Conservation (phyloP, 1,140 invertebrate genomes). For the Diorhabda sublineata region DNA sequence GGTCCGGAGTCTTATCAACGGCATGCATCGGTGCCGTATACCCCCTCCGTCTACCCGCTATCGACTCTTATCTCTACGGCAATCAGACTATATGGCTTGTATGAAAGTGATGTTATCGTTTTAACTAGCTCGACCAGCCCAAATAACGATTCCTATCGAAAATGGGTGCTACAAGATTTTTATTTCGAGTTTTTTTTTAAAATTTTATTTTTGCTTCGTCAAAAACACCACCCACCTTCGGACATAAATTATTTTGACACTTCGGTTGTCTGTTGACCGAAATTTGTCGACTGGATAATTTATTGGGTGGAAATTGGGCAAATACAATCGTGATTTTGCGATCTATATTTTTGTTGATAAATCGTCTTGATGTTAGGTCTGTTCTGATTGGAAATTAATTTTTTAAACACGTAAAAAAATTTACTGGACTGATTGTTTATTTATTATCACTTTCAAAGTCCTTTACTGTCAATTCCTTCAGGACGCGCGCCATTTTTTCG, state of each 20-base stretch:
- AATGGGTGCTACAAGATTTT: constrained; percentile 10
- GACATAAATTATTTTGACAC: constrained; percentile 2
- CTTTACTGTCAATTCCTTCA: too few relatives aligned
- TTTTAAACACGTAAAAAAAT: too few relatives aligned
- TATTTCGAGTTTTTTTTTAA: neutral
- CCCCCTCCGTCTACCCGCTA: constrained; percentile 23
- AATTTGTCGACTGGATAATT: too few relatives aligned
- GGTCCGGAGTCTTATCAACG: constrained; percentile 40
- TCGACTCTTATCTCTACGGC: constrained; percentile 28
- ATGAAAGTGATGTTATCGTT: constrained; percentile 38
- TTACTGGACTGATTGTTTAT: too few relatives aligned
- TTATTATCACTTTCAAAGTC: too few relatives aligned
- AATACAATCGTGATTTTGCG: too few relatives aligned
- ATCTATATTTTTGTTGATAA: too few relatives aligned
- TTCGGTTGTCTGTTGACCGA: too few relatives aligned
- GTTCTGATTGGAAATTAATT: too few relatives aligned
- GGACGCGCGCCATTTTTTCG: too few relatives aligned
- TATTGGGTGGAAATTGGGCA: too few relatives aligned
- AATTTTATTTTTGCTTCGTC: neutral
- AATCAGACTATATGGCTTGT: constrained; percentile 40
- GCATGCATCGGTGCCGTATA: constrained; percentile 35
- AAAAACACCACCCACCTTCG: neutral
- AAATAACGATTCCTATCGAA: constrained; percentile 33
- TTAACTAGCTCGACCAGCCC: constrained; percentile 41
- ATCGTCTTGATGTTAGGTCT: too few relatives aligned